Evolutionary conservation across 2,888 invertebrate species (phyloP).

Genomic region (Octonoba sinensis): DNA sequence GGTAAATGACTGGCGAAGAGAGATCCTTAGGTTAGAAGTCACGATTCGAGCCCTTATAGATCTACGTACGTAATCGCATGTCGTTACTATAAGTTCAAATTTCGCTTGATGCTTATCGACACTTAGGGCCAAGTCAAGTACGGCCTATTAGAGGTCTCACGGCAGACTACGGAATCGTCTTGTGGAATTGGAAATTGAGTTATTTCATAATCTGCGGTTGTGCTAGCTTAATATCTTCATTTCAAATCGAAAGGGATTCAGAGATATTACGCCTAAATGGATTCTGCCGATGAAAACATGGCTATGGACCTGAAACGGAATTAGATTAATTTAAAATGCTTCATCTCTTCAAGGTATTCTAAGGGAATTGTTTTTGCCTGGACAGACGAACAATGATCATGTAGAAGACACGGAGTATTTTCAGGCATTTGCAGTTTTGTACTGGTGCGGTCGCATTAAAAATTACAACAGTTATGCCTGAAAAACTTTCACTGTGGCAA

Average conservation of each 20-base stretch:
- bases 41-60: constrained; percentile 53
- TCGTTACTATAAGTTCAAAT: constrained; percentile 61
- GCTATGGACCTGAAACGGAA: no score
- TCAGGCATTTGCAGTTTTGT: no score
- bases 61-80: constrained; percentile 54
- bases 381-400: no score
- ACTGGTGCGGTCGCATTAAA: no score
- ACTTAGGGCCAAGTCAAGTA: constrained; percentile 29
- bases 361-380: no score
- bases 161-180: constrained; percentile 9
- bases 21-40: constrained; percentile 62
- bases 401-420: no score
- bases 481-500: no score
- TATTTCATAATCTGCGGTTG: constrained; percentile 44
- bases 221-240: constrained; percentile 42
- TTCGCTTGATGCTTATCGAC: constrained; percentile 52
- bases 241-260: constrained; percentile 27
- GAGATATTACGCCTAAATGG: no score
- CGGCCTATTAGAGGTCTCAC: constrained; percentile 13
- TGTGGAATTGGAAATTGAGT: constrained; percentile 49
- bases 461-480: no score
- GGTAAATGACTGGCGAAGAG: constrained; percentile 59
- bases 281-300: no score
- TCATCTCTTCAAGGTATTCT: no score
- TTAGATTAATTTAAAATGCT: no score